phyloP scores from a whole-genome alignment of 2,113 vertebrate genomes.

The Elanoides forficatus region DNA sequence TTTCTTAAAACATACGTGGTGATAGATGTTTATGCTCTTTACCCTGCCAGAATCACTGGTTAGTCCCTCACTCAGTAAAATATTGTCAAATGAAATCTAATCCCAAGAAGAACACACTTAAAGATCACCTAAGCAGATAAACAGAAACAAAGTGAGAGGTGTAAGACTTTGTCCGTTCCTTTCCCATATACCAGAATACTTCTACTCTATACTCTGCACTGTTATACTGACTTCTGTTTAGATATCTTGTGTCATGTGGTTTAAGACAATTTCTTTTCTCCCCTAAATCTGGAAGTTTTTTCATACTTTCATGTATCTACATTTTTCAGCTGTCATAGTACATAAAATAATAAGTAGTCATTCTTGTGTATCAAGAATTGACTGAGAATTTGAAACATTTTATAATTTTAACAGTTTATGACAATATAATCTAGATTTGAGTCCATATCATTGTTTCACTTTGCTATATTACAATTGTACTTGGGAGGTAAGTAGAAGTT shows the following conservation, averaged over 20 bases:
- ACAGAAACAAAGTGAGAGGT: neutral
- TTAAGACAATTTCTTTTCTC: neutral
- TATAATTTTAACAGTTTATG: neutral
- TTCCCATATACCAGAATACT: neutral
- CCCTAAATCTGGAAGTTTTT: neutral
- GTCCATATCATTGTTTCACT: neutral
- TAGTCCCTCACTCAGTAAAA: neutral
- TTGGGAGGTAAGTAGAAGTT: conserved; percentile 13
- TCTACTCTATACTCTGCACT: neutral
- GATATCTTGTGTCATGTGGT: neutral
- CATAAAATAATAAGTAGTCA: neutral
- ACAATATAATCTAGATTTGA: neutral
- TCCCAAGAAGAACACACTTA: neutral
- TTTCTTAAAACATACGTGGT: neutral
- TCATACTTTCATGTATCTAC: neutral
- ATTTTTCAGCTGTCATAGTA: neutral
- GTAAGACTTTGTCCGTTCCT: neutral
- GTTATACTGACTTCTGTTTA: neutral
- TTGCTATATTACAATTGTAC: neutral
- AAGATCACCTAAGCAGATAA: neutral
- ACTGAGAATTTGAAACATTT: neutral
- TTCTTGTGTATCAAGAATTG: neutral
- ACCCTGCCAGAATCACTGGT: neutral
- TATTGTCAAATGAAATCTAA: neutral
- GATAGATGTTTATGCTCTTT: neutral